Conservation (phyloP, 2,113 vertebrate species). For the Sorex araneus region DNA sequence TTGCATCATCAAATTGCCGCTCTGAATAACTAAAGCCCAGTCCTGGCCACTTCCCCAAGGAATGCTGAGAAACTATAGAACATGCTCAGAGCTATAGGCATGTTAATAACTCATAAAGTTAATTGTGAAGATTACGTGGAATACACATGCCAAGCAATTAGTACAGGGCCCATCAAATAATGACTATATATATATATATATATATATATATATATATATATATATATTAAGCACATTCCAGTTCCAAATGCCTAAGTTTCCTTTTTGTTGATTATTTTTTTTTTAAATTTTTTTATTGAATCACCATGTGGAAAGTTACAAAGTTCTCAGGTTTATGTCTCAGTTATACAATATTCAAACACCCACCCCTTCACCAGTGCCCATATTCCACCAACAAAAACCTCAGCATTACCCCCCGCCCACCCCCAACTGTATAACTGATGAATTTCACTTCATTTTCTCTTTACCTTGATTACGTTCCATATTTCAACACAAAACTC, state of each 20-base stretch:
- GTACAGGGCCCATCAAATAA: not conserved
- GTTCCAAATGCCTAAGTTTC: not conserved
- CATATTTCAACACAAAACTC: no score
- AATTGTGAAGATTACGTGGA: constrained; percentile 49
- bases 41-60: not conserved
- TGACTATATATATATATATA: not conserved
- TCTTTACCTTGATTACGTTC: no score
- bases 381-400: no score
- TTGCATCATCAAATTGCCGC: not conserved
- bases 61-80: constrained; percentile 13
- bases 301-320: no score
- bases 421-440: no score
- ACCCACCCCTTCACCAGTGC: no score
- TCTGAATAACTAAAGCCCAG: not conserved
- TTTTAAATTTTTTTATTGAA: no score
- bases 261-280: not conserved
- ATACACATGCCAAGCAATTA: constrained; percentile 29
- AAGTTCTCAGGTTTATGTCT: no score
- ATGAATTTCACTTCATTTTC: no score
- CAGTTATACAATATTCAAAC: no score
- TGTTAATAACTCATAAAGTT: constrained; percentile 37
- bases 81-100: not conserved
- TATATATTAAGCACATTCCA: not conserved
- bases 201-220: not conserved
- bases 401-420: no score